phyloP scores from a whole-genome alignment of 2,888 invertebrate species.

The Camptogramma bilineatum region DNA sequence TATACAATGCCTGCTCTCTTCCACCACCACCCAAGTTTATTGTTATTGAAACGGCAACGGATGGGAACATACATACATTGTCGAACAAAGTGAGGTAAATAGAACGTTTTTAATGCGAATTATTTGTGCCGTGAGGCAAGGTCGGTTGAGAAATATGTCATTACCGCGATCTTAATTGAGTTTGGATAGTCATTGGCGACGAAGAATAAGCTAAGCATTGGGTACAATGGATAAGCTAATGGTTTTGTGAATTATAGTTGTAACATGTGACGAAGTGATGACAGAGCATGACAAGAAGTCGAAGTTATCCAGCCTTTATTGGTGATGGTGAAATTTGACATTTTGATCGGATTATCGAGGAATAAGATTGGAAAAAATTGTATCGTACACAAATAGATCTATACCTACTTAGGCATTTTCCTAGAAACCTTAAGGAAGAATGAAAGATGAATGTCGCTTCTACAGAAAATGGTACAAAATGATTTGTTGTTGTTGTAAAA shows the following conservation, averaged over 20 bases:
- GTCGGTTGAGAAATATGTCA: slow-evolving; percentile 52
- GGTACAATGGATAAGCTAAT: slow-evolving; percentile 35
- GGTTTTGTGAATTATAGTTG: slow-evolving; percentile 18
- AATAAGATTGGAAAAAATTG: no score
- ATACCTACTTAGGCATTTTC: no score
- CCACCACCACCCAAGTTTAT: slow-evolving; percentile 24
- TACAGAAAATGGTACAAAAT: no score
- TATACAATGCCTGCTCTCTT: slow-evolving; percentile 34
- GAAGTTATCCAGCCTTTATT: background rate
- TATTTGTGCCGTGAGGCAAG: slow-evolving; percentile 44
- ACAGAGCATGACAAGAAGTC: background rate
- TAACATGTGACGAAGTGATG: background rate
- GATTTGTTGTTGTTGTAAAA: no score
- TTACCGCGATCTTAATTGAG: slow-evolving; percentile 60
- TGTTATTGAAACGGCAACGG: slow-evolving; percentile 51
- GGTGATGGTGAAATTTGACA: background rate
- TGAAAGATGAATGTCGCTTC: no score
- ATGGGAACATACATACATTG: slow-evolving; percentile 55
- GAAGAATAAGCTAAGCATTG: slow-evolving; percentile 29
- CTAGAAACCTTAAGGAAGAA: no score
- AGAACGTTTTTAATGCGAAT: slow-evolving; percentile 41
- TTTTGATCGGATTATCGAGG: no score
- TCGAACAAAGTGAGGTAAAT: slow-evolving; percentile 39
- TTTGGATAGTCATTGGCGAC: slow-evolving; percentile 54
- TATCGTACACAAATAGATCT: no score